Conservation (phyloP, 2,113 vertebrate genomes). For the Thinocorus orbignyianus region DNA sequence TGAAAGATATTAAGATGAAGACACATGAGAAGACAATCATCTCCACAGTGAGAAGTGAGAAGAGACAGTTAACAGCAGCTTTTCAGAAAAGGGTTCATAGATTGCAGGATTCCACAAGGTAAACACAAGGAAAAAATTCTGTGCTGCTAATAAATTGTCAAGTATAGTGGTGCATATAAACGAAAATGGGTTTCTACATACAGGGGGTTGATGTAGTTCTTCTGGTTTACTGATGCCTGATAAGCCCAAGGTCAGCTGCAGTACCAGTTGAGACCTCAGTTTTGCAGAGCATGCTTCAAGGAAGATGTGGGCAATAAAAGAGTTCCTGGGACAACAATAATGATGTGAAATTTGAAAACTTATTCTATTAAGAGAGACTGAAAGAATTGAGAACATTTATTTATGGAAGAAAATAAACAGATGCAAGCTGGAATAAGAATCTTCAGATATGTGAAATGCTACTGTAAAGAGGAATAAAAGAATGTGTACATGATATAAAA, state of each 20-base stretch:
- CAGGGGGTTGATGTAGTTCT: not conserved
- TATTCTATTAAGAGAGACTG: not conserved
- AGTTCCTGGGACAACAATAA: not conserved
- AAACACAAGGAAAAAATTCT: not conserved
- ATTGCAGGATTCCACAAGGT: not conserved
- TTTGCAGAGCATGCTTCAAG: not conserved
- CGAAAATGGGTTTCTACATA: not conserved
- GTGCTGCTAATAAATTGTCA: not conserved
- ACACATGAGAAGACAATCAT: not conserved
- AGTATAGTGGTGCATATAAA: not conserved
- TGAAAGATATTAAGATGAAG: not conserved
- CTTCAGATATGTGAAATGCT: not conserved
- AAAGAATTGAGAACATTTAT: not conserved
- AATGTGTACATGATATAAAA: not conserved
- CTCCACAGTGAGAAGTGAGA: not conserved
- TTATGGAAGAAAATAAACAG: not conserved
- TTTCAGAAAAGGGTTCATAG: not conserved
- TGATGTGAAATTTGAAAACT: not conserved
- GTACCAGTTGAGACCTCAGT: not conserved
- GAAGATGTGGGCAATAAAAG: not conserved
- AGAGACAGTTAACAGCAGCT: not conserved
- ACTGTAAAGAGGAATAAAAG: not conserved
- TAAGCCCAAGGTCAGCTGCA: not conserved
- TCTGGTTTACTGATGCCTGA: not conserved
- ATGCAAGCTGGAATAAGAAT: not conserved